These are phyloP conservation scores for Brachionus calyciflorus DNA, from an alignment of 1,140 invertebrate species.

Conservation along the genomic window DNA sequence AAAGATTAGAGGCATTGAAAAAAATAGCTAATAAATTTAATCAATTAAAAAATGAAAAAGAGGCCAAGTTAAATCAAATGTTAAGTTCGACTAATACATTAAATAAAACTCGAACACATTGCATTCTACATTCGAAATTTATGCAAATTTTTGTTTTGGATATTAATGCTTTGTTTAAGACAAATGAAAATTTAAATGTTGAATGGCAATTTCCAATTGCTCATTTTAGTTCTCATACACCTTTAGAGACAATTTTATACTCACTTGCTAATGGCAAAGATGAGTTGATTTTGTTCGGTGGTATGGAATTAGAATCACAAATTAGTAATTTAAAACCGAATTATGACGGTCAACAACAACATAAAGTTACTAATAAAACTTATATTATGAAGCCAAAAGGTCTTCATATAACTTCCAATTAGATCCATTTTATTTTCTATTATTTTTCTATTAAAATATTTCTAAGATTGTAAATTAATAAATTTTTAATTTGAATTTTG, in stretches of 20 bases:
- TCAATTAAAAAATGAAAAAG: conserved; percentile 42
- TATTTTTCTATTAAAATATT: no score
- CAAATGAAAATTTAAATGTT: conserved; percentile 59
- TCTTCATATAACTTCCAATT: not conserved
- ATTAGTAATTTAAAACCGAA: not conserved
- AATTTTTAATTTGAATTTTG: no score
- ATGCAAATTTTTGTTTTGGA: conserved; percentile 82
- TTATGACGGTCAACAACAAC: not conserved
- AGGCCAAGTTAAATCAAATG: conserved; percentile 6
- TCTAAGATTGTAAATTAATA: no score
- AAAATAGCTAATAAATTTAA: conserved; percentile 48
- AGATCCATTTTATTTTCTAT: no score
- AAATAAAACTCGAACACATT: conserved; percentile 49
- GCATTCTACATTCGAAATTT: conserved; percentile 61
- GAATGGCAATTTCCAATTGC: conserved; percentile 72
- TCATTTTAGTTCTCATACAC: conserved; percentile 62
- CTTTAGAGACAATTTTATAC: conserved; percentile 84
- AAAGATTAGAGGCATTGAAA: conserved; percentile 50
- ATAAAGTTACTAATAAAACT: conserved; percentile 41
- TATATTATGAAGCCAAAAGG: conserved; percentile 34
- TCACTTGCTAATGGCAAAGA: conserved; percentile 81
- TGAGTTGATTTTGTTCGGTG: conserved; percentile 89
- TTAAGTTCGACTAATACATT: not conserved
- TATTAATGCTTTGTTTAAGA: conserved; percentile 68
- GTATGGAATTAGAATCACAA: conserved; percentile 63